These are phyloP conservation scores for Calidris pugnax DNA, from an alignment of 2,113 vertebrate species.

Conservation along the genomic window DNA sequence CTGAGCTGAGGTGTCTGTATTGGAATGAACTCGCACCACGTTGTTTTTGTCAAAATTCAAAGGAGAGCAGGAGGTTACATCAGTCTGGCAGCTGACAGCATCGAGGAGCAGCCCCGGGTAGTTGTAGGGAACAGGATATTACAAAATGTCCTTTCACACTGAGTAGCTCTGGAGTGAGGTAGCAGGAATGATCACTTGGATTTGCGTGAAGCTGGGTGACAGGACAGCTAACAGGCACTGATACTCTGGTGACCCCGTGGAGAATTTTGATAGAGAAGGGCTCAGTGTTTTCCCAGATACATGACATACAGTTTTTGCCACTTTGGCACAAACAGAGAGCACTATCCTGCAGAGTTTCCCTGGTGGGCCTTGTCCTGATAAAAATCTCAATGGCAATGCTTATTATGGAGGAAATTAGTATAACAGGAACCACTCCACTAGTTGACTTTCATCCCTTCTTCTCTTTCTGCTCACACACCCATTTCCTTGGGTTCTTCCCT, in stretches of 20 bases:
- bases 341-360: background rate
- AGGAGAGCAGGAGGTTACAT: background rate
- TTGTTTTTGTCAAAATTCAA: background rate
- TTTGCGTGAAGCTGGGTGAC: background rate
- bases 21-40: background rate
- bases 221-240: background rate
- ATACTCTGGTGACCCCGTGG: background rate
- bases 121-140: background rate
- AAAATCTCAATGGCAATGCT: constrained; percentile 1
- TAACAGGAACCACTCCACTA: background rate
- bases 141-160: background rate
- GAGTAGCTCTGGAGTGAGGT: background rate
- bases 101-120: background rate
- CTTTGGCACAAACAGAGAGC: background rate
- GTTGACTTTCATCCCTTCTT: background rate
- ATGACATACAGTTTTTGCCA: background rate
- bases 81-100: background rate
- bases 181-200: background rate
- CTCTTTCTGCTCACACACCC: background rate
- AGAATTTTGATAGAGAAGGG: background rate
- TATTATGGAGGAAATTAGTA: background rate
- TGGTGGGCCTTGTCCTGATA: background rate
- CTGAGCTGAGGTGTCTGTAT: background rate
- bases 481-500: constrained; percentile 5
- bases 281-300: background rate